Percentiles rank a stretch among this genome's conserved stretches.
phyloP scores from a whole-genome alignment of 2,888 invertebrate species.

The Andricus quercusramuli region DNA sequence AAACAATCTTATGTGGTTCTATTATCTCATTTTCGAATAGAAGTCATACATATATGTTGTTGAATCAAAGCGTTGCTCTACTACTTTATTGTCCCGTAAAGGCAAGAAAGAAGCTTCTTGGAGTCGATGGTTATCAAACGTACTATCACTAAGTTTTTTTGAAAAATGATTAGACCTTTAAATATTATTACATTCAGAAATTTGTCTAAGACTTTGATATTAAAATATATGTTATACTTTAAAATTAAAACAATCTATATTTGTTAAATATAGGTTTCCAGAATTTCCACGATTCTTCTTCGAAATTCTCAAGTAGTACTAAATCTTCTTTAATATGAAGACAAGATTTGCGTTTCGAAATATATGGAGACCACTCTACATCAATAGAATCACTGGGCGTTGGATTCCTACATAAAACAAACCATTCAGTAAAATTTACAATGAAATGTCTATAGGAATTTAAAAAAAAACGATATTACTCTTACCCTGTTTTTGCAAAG shows the following conservation, averaged over 20 bases:
- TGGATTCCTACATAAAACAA: constrained; percentile 61
- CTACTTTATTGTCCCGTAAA: too few species aligned
- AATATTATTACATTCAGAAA: too few species aligned
- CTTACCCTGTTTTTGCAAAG: constrained; percentile 62
- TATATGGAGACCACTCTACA: constrained; percentile 60
- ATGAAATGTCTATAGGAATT: neutral
- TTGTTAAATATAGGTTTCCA: constrained; percentile 56
- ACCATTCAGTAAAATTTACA: neutral
- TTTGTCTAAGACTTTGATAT: neutral
- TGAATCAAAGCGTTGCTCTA: too few species aligned
- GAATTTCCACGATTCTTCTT: constrained; percentile 52
- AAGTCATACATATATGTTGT: too few species aligned
- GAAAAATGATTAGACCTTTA: too few species aligned
- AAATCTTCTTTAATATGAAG: constrained; percentile 62
- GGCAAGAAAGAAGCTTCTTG: too few species aligned
- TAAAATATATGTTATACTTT: neutral
- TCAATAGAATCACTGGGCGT: constrained; percentile 61
- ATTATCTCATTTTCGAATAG: too few species aligned
- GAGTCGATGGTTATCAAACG: too few species aligned
- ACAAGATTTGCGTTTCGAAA: constrained; percentile 52
- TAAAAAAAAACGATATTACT: neutral
- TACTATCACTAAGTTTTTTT: too few species aligned
- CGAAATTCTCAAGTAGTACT: constrained; percentile 45
- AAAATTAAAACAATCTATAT: neutral
- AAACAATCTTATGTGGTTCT: too few species aligned